Conservation (phyloP, 2,113 vertebrate species). For the Physeter macrocephalus region DNA sequence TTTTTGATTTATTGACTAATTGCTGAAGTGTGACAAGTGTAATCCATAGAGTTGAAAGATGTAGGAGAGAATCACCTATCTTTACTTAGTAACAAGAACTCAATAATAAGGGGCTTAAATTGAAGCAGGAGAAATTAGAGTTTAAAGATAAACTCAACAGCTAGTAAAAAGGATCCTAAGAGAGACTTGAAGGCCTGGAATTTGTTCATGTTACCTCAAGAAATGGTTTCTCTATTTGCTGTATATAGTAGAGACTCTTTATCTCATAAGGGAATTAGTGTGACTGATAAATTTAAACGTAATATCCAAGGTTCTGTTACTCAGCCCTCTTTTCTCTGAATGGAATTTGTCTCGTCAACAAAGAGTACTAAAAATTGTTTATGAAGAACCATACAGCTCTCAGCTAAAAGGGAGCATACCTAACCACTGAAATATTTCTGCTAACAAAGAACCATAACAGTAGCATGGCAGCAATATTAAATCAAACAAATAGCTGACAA, state of each 20-base stretch:
- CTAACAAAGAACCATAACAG: background rate
- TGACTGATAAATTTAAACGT: background rate
- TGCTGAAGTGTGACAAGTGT: background rate
- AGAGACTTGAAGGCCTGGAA: background rate
- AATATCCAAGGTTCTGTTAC: background rate
- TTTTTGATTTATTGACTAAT: constrained; percentile 18
- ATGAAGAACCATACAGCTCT: background rate
- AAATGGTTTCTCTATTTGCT: constrained; percentile 5
- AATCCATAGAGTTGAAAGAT: background rate
- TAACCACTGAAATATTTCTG: constrained; percentile 26
- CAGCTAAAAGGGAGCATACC: background rate
- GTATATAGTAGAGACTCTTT: background rate
- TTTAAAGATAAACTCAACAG: constrained; percentile 9
- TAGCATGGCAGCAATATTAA: background rate
- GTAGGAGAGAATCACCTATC: background rate
- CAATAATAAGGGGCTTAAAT: background rate
- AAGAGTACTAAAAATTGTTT: constrained; percentile 21
- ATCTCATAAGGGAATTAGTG: background rate
- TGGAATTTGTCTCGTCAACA: constrained; percentile 38
- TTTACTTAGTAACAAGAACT: background rate
- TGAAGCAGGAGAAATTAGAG: background rate
- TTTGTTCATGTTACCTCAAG: background rate
- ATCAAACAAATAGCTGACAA: constrained; percentile 15
- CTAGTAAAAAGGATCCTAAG: background rate
- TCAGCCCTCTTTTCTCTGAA: background rate